Percentiles rank a stretch among this genome's conserved stretches.
Evolutionary conservation across 2,888 invertebrate species (phyloP).

Genomic region (Dusona sp.): DNA sequence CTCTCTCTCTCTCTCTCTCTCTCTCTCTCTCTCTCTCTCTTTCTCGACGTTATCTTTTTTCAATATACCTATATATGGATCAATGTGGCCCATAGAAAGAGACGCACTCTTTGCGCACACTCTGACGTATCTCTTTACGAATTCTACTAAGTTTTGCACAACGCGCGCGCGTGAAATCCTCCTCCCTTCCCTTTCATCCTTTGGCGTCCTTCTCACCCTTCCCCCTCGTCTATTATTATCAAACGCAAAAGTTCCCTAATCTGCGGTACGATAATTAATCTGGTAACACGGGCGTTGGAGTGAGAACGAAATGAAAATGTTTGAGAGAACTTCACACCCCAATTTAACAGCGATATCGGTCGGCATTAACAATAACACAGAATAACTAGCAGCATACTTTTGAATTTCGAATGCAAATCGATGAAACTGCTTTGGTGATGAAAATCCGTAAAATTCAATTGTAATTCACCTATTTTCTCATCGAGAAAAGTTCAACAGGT

Average conservation of each 20-base stretch:
- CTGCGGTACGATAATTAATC: constrained; percentile 67
- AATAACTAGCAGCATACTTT: neutral
- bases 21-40: constrained; percentile 38
- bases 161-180: constrained; percentile 39
- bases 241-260: constrained; percentile 65
- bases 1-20: too few relatives aligned
- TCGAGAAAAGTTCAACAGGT: neutral
- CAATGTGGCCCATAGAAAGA: constrained; percentile 45
- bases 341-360: constrained; percentile 49
- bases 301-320: constrained; percentile 14
- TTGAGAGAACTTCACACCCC: constrained; percentile 61
- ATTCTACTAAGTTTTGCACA: constrained; percentile 33
- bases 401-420: neutral
- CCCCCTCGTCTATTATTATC: constrained; percentile 49
- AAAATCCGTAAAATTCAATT: constrained; percentile 6
- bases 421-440: neutral
- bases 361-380: constrained; percentile 47
- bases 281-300: constrained; percentile 23
- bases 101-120: constrained; percentile 37
- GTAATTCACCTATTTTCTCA: neutral
- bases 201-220: neutral
- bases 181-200: neutral
- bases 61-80: constrained; percentile 43
- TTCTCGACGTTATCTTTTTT: constrained; percentile 41
- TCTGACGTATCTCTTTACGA: constrained; percentile 39